phyloP scores from a whole-genome alignment of 1,140 invertebrate species.

The Ips nitidus region DNA sequence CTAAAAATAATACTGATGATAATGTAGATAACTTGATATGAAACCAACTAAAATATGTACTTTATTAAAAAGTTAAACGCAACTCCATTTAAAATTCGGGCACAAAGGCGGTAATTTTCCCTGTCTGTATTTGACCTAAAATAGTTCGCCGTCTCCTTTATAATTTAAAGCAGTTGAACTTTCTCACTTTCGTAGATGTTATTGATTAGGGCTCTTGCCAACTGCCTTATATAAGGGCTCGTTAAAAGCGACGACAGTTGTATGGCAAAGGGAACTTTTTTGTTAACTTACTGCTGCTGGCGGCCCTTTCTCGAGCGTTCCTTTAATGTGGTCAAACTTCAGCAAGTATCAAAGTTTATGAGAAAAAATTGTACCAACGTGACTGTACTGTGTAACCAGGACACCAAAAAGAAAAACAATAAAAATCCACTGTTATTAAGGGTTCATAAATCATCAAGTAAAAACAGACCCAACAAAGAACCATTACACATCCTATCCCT shows the following conservation, averaged over 20 bases:
- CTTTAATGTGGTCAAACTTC: no score
- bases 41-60: no score
- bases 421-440: conserved; percentile 1
- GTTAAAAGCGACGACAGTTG: not conserved
- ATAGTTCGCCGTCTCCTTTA: conserved; percentile 22
- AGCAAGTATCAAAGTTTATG: no score
- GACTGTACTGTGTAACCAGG: no score
- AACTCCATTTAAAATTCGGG: no score
- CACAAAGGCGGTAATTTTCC: conserved; percentile 17
- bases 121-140: conserved; percentile 18
- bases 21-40: no score
- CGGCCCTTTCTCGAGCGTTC: no score
- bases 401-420: not conserved
- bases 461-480: not conserved
- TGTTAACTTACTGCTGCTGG: not conserved
- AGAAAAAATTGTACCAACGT: no score
- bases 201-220: conserved; percentile 13
- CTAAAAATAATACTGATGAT: no score
- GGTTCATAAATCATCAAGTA: not conserved
- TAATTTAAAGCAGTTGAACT: conserved; percentile 28
- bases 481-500: not conserved
- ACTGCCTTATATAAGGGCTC: conserved; percentile 10
- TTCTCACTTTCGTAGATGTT: conserved; percentile 25
- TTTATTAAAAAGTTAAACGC: no score
- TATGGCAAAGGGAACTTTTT: not conserved